Percentiles rank a stretch among this genome's conserved stretches.
Conservation (phyloP, 2,797 vertebrate genomes). For the Centroberyx gerrardi region DNA sequence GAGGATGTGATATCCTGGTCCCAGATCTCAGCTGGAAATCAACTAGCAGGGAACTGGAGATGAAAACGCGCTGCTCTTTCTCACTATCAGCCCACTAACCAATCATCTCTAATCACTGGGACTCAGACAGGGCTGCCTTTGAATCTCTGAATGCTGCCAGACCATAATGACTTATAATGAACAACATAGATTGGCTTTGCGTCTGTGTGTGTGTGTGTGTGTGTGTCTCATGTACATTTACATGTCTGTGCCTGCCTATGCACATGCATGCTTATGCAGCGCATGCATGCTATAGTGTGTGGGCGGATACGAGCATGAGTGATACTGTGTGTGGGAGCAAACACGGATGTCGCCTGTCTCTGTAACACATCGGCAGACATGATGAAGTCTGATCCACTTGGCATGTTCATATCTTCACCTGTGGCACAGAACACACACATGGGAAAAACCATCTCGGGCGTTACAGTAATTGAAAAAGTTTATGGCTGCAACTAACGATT, state of each 20-base stretch:
- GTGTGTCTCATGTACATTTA: constrained; percentile 11
- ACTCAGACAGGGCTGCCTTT: neutral
- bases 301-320: neutral
- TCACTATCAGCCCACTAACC: constrained; percentile 31
- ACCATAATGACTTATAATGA: constrained; percentile 7
- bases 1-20: constrained; percentile 43
- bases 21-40: constrained; percentile 44
- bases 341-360: neutral
- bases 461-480: too few relatives aligned
- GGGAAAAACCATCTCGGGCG: too few relatives aligned
- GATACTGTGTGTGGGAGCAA: neutral
- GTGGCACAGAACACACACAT: too few relatives aligned
- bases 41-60: neutral
- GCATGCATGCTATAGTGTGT: neutral
- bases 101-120: constrained; percentile 17
- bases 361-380: too few relatives aligned
- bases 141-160: constrained; percentile 9
- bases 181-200: neutral
- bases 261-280: neutral
- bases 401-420: too few relatives aligned
- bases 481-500: too few relatives aligned
- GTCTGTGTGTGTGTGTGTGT: constrained; percentile 19
- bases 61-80: neutral
- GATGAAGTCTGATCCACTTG: too few relatives aligned
- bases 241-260: constrained; percentile 14